Conservation (phyloP, 2,888 invertebrate genomes). For the Drosophila picticornis region DNA sequence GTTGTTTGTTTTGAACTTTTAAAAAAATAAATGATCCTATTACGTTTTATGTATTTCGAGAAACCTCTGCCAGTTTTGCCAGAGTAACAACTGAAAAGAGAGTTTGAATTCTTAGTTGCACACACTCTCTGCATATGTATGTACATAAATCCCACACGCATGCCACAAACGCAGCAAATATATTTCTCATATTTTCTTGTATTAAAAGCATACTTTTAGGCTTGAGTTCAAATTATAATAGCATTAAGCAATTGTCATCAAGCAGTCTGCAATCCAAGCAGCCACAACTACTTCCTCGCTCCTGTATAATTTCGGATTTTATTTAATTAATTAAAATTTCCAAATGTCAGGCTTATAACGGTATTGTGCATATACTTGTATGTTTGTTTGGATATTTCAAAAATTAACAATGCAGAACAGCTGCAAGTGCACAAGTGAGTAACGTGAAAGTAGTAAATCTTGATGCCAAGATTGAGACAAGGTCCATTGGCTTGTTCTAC, state of each 20-base stretch:
- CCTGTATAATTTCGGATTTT: conserved; percentile 43
- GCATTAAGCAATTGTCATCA: conserved; percentile 17
- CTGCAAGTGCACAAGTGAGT: conserved; percentile 9
- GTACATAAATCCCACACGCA: background rate
- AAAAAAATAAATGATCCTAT: background rate
- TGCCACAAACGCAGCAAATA: background rate
- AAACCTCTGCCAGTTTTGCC: background rate
- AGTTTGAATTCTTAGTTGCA: too few relatives aligned
- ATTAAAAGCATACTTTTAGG: conserved; percentile 55
- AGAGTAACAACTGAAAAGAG: background rate
- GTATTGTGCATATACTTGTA: background rate
- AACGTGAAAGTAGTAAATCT: conserved; percentile 59
- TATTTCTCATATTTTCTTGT: background rate
- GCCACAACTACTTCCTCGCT: conserved; percentile 19
- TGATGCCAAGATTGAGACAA: conserved; percentile 23
- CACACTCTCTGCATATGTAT: too few relatives aligned
- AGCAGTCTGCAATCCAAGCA: background rate
- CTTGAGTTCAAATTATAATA: conserved; percentile 14
- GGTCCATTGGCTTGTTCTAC: conserved; percentile 61
- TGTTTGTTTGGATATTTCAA: background rate
- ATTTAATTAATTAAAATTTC: conserved; percentile 21
- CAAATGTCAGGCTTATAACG: conserved; percentile 42
- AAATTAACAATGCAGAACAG: conserved; percentile 7
- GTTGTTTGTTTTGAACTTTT: background rate
- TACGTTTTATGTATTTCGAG: background rate